These are phyloP conservation scores for Formica exsecta DNA, from an alignment of 1,140 invertebrate species.

Conservation along the genomic window DNA sequence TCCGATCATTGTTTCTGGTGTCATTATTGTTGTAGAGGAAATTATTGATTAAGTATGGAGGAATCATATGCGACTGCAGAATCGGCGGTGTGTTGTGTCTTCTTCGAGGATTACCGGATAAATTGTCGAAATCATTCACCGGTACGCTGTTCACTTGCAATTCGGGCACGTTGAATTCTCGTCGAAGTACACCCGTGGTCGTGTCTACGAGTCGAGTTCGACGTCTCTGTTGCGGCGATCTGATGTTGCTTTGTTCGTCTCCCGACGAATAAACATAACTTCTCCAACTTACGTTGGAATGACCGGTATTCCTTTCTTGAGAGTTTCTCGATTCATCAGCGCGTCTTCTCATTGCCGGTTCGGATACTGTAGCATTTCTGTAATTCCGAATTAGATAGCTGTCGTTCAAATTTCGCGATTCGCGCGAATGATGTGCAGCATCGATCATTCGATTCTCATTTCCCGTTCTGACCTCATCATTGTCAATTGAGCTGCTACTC, in stretches of 20 bases:
- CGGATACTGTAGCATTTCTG: conserved; percentile 13
- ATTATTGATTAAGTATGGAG: conserved; percentile 65
- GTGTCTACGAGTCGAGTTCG: background rate
- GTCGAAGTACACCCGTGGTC: conserved; percentile 36
- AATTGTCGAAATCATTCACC: conserved; percentile 83
- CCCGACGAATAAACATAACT: conserved; percentile 11
- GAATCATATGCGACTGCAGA: conserved; percentile 60
- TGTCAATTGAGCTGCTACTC: conserved; percentile 66
- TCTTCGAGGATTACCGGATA: conserved; percentile 72
- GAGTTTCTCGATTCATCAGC: conserved; percentile 11
- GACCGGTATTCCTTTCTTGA: background rate
- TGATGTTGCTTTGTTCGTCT: conserved; percentile 21
- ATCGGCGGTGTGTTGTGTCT: conserved; percentile 62
- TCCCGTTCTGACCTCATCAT: conserved; percentile 45
- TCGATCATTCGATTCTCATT: conserved; percentile 15
- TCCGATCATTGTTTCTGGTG: conserved; percentile 36
- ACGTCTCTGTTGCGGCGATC: background rate
- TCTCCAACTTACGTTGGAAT: background rate
- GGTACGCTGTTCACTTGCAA: conserved; percentile 89
- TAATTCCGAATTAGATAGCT: conserved; percentile 7
- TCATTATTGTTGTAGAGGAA: conserved; percentile 7
- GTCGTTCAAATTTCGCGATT: conserved; percentile 9
- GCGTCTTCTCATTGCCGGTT: conserved; percentile 11
- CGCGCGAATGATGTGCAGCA: conserved; percentile 10
- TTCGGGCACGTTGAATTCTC: conserved; percentile 86